A percentile compares a stretch with the other conserved stretches of the same genome.
phyloP scores from a whole-genome alignment of 1,140 invertebrate genomes.

The Lepidurus apus region DNA sequence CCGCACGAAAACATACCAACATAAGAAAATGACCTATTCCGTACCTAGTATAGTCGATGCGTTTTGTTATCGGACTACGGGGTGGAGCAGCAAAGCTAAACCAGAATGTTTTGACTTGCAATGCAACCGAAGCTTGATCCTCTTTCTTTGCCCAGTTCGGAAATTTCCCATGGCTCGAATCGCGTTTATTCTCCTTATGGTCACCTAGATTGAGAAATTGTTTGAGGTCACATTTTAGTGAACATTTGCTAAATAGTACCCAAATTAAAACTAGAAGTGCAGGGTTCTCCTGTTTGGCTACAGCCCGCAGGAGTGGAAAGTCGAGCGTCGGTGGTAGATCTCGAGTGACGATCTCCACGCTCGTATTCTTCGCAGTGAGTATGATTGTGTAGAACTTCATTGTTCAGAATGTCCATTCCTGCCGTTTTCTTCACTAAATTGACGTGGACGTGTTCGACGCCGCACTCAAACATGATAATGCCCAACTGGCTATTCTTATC shows the following conservation, averaged over 20 bases:
- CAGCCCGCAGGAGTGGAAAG: not conserved
- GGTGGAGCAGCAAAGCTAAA: slow-evolving; percentile 96
- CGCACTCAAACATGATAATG: slow-evolving; percentile 96
- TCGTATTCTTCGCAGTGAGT: not conserved
- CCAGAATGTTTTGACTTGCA: slow-evolving; percentile 85
- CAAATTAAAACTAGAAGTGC: not conserved
- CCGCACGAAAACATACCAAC: no score
- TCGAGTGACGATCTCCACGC: not conserved
- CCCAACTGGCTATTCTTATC: slow-evolving; percentile 65
- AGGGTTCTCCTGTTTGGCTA: not conserved
- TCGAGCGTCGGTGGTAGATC: not conserved
- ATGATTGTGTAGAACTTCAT: not conserved
- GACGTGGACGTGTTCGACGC: slow-evolving; percentile 79
- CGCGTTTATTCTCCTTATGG: not conserved
- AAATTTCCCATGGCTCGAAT: not conserved
- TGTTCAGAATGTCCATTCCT: not conserved
- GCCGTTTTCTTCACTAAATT: slow-evolving; percentile 54
- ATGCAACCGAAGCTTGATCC: slow-evolving; percentile 46
- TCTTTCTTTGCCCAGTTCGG: slow-evolving; percentile 16
- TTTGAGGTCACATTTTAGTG: not conserved
- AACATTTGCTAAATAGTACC: not conserved
- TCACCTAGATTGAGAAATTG: not conserved
- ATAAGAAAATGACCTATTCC: not conserved
- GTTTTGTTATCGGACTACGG: slow-evolving; percentile 83
- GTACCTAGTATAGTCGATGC: slow-evolving; percentile 77